Evolutionary conservation across 2,113 vertebrate species (phyloP), one percentile per base, ranked within the genome.

Genomic region (Mustelus asterias): DNA sequence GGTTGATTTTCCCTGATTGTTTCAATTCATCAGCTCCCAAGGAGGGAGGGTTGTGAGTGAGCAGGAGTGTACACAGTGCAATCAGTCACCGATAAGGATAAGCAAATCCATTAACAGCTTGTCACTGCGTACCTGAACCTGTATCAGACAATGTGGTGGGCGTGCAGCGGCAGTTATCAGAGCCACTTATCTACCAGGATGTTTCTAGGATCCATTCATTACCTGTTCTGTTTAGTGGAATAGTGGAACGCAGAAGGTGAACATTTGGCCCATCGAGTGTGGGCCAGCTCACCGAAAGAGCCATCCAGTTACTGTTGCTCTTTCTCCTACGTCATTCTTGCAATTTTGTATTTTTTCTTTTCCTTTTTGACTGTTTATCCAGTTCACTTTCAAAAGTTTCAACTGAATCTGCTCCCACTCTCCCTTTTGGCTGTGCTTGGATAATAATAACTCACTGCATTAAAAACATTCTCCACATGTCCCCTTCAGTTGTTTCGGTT

Each of bases 41-140:
- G 86, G 86, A 89, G 26, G 48, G 86, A n/a, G 48, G 10, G 85
- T 44, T 88, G 41, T 88, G 85, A 48, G 24, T 88, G 85, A 48
- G 44, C 44, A 44, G 37, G 41, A 89, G 86, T 58, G 48, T 54
- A 89, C 48, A 58, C 86, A 89, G 44, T 33, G 48, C 83, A 86
- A 86, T 86, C 86, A 58, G 86, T 58, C 8, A 58, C 26, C 3
- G 86, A 89, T 89, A 89, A 58, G 22, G 22, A 24, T 58, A 89
- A 29, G 86, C 58, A 60, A 89, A 89, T 48, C 86, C 54, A 89
- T 89, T 89, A 89, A 89, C 86, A 60, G 86, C 48, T 60, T 89
- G 86, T 29, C 86, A 33, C 24, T 89, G 86, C 54, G 10, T 9
- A 14, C 3, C 86, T 60, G 86, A 89, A 60, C 5, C 48, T 2